Conservation (phyloP, 1,140 invertebrate species). For the Bombus fervidus region DNA sequence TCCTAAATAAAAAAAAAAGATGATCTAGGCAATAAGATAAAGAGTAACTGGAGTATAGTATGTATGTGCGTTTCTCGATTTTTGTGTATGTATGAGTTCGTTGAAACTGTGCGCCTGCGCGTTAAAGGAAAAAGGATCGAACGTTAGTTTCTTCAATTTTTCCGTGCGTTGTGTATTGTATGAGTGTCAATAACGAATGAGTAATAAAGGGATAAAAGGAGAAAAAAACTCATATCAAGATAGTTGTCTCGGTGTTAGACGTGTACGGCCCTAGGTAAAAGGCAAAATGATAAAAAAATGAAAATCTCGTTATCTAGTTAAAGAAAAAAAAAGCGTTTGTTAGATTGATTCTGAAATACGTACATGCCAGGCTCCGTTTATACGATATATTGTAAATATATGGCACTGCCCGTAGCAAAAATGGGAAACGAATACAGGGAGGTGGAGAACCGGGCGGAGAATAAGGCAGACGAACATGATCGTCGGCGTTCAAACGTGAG, state of each 20-base stretch:
- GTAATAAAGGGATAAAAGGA: constrained; percentile 46
- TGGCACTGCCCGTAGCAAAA: constrained; percentile 80
- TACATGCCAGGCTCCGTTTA: constrained; percentile 81
- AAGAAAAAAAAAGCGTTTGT: constrained; percentile 77
- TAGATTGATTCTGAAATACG: constrained; percentile 82
- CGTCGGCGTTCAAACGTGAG: constrained; percentile 48
- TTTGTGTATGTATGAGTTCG: constrained; percentile 7
- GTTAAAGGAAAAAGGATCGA: constrained; percentile 1
- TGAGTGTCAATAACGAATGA: constrained; percentile 41
- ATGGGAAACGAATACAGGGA: constrained; percentile 51
- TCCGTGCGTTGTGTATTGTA: constrained; percentile 27
- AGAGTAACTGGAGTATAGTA: constrained; percentile 37
- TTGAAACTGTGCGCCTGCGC: constrained; percentile 15
- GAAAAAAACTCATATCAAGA: constrained; percentile 79
- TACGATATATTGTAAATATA: constrained; percentile 81
- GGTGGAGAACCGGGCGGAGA: constrained; percentile 43
- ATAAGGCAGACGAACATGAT: constrained; percentile 48
- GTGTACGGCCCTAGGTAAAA: constrained; percentile 80
- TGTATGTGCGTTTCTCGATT: constrained; percentile 18
- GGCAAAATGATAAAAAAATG: constrained; percentile 25
- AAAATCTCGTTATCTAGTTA: constrained; percentile 82
- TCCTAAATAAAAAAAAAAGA: constrained; percentile 78
- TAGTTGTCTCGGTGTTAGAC: constrained; percentile 82
- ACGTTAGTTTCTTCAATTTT: constrained; percentile 36
- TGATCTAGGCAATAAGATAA: constrained; percentile 81